Evolutionary conservation across 2,113 vertebrate genomes (phyloP).

Genomic region (Solenodon paradoxus): DNA sequence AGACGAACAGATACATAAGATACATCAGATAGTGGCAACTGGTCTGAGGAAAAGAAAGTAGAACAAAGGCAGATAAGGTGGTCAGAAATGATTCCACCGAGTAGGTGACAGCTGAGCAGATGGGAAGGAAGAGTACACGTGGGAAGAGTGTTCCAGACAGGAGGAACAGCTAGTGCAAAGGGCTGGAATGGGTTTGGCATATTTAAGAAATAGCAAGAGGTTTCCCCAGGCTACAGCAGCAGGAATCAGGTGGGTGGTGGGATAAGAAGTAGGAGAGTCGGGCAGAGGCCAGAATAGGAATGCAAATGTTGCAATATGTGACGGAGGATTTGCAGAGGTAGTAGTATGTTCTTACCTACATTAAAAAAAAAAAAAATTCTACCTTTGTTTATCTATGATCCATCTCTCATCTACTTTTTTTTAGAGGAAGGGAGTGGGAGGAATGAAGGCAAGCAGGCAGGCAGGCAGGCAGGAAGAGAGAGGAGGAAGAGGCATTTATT

Average conservation of each 20-base stretch:
- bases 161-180: not conserved
- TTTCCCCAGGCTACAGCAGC: not conserved
- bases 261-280: fast-evolving
- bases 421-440: no score
- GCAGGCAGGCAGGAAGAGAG: no score
- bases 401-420: no score
- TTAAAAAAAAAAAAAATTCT: no score
- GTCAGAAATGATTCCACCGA: not conserved
- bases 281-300: not conserved
- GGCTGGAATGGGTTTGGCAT: not conserved
- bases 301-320: no score
- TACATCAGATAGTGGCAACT: not conserved
- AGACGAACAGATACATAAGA: not conserved
- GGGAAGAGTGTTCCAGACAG: no score
- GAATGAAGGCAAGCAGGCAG: no score
- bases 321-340: not conserved
- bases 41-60: not conserved
- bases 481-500: no score
- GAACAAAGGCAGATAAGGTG: not conserved
- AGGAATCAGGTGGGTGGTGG: not conserved
- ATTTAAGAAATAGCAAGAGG: not conserved
- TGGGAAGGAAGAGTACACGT: no score
- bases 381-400: no score
- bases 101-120: not conserved
- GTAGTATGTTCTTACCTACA: not conserved